Evolutionary conservation across 2,888 invertebrate genomes (phyloP), one percentile per base, ranked within the genome.

Genomic region (Aporophyla nigra): DNA sequence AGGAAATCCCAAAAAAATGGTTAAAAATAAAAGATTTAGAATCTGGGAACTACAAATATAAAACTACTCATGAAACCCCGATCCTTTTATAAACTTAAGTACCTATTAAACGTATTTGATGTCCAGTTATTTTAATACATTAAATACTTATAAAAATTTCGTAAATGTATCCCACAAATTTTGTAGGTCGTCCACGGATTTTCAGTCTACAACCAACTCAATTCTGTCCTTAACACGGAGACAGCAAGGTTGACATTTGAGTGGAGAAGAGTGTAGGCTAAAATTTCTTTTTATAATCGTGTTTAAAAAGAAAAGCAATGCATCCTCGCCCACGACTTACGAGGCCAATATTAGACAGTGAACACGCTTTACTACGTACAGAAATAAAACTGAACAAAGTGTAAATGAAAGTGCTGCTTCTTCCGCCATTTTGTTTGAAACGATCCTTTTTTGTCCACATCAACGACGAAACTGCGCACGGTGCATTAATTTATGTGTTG

Each of bases 281-380:
- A 78, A 83, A 76, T 71, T 80, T 88, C 73, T 90, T 91, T 91
- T 90, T 89, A 87, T 87, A 90, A 84, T 86, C 86, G 80, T 77
- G 89, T 89, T 91, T 86, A 87, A 90, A 89, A 91, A 89, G 91
- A 89, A 89, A 88, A 92, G 88, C 90, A 88, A 87, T 92, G 92
- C 92, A 91, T 90, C 89, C 87, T 82, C 92, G 90, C 92, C 92
- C 90, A 91, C 92, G 84, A 66, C 76, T 84, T 87, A 86, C 63
- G 79, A 74, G 71, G 89, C 91, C 88, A 91, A 88, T 90, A 91
- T 91, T 91, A 92, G 91, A 87, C 77, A 76, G 73, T 84, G 89
- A 82, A 73, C 83, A 77, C 75, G 74, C 83, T 86, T 88, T 90
- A 91, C 88, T 89, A 89, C 84, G 80, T 66, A 86, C 82, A 80